phyloP scores from a whole-genome alignment of 2,888 invertebrate genomes.

The Malachius bipustulatus region DNA sequence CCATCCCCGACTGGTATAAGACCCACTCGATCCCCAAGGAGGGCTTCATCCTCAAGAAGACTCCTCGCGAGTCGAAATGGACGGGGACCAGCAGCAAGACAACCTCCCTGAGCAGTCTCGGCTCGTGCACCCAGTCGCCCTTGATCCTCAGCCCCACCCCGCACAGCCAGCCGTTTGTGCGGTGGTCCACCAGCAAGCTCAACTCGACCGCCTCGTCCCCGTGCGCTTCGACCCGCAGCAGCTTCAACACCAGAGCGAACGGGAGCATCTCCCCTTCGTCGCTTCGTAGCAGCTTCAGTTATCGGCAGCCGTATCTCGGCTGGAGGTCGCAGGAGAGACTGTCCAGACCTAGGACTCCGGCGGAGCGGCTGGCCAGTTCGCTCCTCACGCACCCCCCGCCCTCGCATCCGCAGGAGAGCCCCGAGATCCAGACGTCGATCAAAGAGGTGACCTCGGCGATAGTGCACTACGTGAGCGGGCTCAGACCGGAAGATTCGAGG shows the following conservation, averaged over 20 bases:
- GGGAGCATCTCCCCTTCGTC: slow-evolving; percentile 52
- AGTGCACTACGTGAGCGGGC: slow-evolving; percentile 74
- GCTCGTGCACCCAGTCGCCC: slow-evolving; percentile 35
- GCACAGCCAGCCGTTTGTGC: slow-evolving; percentile 40
- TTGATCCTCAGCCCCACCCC: slow-evolving; percentile 34
- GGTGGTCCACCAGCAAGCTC: slow-evolving; percentile 65
- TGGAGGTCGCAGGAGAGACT: slow-evolving; percentile 80
- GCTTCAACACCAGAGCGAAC: slow-evolving; percentile 53
- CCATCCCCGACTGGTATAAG: slow-evolving; percentile 91
- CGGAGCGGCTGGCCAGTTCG: slow-evolving; percentile 65
- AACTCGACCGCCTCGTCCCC: slow-evolving; percentile 64
- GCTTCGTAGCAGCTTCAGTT: slow-evolving; percentile 64
- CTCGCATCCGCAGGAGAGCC: slow-evolving; percentile 32
- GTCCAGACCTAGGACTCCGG: slow-evolving; percentile 68
- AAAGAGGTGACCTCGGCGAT: slow-evolving; percentile 89
- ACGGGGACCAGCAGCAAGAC: slow-evolving; percentile 63
- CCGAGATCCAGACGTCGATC: slow-evolving; percentile 72
- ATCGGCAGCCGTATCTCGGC: slow-evolving; percentile 79
- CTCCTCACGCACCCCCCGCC: slow-evolving; percentile 40
- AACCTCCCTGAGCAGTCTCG: slow-evolving; percentile 70
- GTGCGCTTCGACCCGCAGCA: slow-evolving; percentile 60
- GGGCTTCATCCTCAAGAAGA: slow-evolving; percentile 72
- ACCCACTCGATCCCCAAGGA: slow-evolving; percentile 58
- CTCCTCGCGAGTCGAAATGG: slow-evolving; percentile 41
- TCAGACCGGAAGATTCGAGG: slow-evolving; percentile 42